Evolutionary conservation across 2,113 vertebrate genomes (phyloP).

Genomic region (Oxyura jamaicensis): DNA sequence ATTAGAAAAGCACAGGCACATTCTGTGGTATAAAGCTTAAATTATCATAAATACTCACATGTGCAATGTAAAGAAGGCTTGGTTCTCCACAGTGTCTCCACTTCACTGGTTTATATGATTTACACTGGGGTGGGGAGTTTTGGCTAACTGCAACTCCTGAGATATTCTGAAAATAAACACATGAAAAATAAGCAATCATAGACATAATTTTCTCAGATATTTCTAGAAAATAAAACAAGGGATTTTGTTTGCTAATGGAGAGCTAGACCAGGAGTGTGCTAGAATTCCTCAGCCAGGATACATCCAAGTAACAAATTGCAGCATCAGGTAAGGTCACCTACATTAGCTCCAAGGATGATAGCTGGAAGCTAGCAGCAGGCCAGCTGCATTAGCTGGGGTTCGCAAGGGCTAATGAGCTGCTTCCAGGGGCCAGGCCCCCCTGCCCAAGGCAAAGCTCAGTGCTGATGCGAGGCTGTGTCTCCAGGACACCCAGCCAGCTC

Average conservation of each 20-base stretch:
- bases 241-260: background rate
- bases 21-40: background rate
- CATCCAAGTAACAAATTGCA: background rate
- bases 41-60: background rate
- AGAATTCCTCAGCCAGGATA: background rate
- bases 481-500: background rate
- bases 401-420: rapidly evolving
- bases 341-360: background rate
- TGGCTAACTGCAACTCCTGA: background rate
- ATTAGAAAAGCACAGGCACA: background rate
- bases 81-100: background rate
- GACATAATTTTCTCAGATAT: background rate
- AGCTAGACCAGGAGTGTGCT: background rate
- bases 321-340: background rate
- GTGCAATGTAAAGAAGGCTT: background rate
- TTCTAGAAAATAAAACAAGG: background rate
- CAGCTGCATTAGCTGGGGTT: background rate
- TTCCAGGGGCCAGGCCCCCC: background rate
- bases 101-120: background rate
- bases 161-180: constrained; percentile 1
- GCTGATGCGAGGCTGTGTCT: rapidly evolving
- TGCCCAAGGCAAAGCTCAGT: background rate
- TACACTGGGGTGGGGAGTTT: rapidly evolving
- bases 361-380: background rate
- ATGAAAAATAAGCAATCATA: background rate